Base-by-base conservation (phyloP, 2,888 invertebrate genomes). In the Parapristionchus giblindavisi region DNA sequence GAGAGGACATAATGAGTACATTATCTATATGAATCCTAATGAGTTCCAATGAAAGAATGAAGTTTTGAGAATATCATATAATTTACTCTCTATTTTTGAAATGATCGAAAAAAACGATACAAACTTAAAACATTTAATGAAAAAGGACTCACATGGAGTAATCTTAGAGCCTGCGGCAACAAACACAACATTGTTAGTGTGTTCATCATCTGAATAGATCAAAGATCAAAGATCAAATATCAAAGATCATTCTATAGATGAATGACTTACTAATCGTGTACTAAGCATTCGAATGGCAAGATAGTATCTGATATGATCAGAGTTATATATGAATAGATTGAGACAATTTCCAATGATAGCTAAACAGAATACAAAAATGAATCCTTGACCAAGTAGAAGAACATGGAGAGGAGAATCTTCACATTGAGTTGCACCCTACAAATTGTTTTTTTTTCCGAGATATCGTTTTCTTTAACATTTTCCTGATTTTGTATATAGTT, bases 221-320 rank as follows among this genome's bases (percentile, higher is more conserved):
- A 29, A 40, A 21, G 17, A 34, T 5, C n/a, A 21, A 34, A 2
- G 36, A 21, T 60, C 21, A 60, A 34, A 58, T 21, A 11, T 32
- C 3, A 11, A 34, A 3, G 34, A 27, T 24, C 11, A 58, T 32
- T 6, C 3, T n/a, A 38, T 6, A 24, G 21, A 48, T 48, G 48
- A 11, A 48, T 48, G 4, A 66, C 79, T 56, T 40, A 85, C 83
- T 79, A 85, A 70, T 77, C 84, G 76, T n/a, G 86, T 86, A 70
- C 85, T 86, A 21, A 86, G 72, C 86, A 86, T 86, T 24, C 84
- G 76, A 63, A 86, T 86, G 1, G 86, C 86, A 40, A 86, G 80
- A 76, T 84, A 86, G 77, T 82, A 86, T 5, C 83, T 80, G 73
- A 85, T 86, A 48, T 86, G 85, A 61, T 86, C 85, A 17, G 85